phyloP scores from a whole-genome alignment of 1,140 invertebrate species.

The Macrostomum lignano region DNA sequence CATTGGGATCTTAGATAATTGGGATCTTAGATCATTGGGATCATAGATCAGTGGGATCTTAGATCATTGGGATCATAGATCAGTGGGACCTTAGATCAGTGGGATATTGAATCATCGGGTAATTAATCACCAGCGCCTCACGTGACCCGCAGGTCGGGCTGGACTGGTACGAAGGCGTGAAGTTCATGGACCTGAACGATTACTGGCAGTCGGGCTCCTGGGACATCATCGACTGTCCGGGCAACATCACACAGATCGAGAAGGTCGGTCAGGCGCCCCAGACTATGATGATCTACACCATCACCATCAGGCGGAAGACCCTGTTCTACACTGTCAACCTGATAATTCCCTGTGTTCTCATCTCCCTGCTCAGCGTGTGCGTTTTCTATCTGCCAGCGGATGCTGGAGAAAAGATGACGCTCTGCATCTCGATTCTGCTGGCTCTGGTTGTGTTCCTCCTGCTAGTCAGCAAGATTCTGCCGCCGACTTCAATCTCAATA shows the following conservation, averaged over 20 bases:
- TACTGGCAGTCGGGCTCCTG: slow-evolving; percentile 94
- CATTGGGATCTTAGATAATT: too few species aligned
- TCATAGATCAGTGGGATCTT: too few species aligned
- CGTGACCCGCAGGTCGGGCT: slow-evolving; percentile 63
- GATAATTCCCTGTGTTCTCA: slow-evolving; percentile 83
- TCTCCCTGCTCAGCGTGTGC: slow-evolving; percentile 84
- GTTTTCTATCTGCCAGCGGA: slow-evolving; percentile 83
- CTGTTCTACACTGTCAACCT: slow-evolving; percentile 97
- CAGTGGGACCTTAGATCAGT: too few species aligned
- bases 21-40: too few species aligned
- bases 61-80: too few species aligned
- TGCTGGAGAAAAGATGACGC: slow-evolving; percentile 44
- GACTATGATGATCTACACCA: slow-evolving; percentile 23
- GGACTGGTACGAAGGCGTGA: slow-evolving; percentile 67
- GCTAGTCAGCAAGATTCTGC: slow-evolving; percentile 89
- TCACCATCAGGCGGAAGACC: slow-evolving; percentile 79
- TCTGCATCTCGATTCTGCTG: slow-evolving; percentile 89
- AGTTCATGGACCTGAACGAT: slow-evolving; percentile 73
- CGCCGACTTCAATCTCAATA: slow-evolving; percentile 43
- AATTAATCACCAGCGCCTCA: too few species aligned
- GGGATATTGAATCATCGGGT: too few species aligned
- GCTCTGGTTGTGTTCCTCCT: slow-evolving; percentile 94
- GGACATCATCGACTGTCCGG: slow-evolving; percentile 86
- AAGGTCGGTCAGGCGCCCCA: slow-evolving; percentile 5
- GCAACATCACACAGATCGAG: slow-evolving; percentile 10